Conservation (phyloP, 2,888 invertebrate species). For the Monochamus alternatus region DNA sequence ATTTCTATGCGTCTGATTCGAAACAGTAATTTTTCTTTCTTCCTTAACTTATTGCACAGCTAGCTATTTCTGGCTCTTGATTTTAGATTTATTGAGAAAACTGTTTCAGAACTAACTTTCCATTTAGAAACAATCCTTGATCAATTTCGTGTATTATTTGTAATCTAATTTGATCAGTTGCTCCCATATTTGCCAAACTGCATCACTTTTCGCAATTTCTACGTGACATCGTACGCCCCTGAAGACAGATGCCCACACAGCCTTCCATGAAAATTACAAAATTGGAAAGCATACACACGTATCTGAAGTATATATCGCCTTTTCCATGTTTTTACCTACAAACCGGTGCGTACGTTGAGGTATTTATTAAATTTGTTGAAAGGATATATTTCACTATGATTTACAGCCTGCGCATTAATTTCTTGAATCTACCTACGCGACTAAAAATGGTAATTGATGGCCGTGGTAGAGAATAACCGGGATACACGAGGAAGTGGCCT, state of each 20-base stretch:
- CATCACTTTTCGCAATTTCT: too few species aligned
- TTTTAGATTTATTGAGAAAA: too few species aligned
- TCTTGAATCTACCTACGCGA: conserved; percentile 36
- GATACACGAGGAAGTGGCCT: background rate
- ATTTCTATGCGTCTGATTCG: too few species aligned
- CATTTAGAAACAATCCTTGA: too few species aligned
- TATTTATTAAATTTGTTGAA: conserved; percentile 38
- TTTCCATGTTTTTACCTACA: conserved; percentile 21
- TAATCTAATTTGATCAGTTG: too few species aligned
- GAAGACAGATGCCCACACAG: background rate
- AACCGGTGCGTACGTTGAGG: conserved; percentile 19
- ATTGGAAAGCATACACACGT: conserved; percentile 4
- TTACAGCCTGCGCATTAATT: conserved; percentile 21
- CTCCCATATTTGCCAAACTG: too few species aligned
- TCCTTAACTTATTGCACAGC: too few species aligned
- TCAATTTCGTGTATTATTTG: too few species aligned
- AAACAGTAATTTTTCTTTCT: too few species aligned
- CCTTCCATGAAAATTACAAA: conserved; percentile 4
- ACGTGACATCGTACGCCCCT: conserved; percentile 11
- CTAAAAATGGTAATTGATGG: conserved; percentile 28
- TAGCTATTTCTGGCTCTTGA: too few species aligned
- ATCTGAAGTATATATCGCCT: conserved; percentile 24
- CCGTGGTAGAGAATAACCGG: conserved; percentile 8
- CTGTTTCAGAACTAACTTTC: too few species aligned
- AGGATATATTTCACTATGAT: conserved; percentile 36